A percentile compares a stretch with the other conserved stretches of the same genome.
These are phyloP conservation scores for Spheniscus humboldti DNA, from an alignment of 2,797 vertebrate species.

Conservation along the genomic window DNA sequence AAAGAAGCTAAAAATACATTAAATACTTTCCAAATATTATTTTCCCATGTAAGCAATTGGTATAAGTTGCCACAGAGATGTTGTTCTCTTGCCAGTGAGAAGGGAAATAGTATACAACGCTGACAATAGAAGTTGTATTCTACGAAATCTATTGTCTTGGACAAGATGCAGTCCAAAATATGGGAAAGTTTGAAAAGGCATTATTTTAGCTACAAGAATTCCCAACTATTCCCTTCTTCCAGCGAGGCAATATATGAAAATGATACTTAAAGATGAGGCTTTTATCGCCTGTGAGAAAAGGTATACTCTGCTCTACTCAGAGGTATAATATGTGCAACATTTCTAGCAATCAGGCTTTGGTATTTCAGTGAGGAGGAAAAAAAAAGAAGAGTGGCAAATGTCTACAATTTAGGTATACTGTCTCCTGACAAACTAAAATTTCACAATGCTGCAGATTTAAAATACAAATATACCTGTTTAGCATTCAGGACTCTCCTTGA, in stretches of 20 bases:
- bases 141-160: background rate
- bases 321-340: background rate
- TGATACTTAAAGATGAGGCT: background rate
- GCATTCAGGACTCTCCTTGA: background rate
- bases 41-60: background rate
- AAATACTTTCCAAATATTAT: conserved; percentile 32
- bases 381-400: background rate
- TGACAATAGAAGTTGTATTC: background rate
- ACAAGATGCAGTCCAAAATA: background rate
- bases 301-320: background rate
- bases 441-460: background rate
- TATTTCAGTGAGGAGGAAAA: background rate
- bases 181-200: background rate
- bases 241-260: background rate
- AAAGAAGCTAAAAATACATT: conserved; percentile 28
- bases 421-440: background rate
- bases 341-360: background rate
- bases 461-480: background rate
- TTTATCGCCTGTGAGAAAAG: background rate
- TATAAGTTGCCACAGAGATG: background rate
- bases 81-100: background rate
- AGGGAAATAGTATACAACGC: background rate
- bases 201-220: background rate
- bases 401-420: background rate
- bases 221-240: background rate